Evolutionary conservation across 2,113 vertebrate genomes (phyloP).

Genomic region (Cebidichthys violaceus): DNA sequence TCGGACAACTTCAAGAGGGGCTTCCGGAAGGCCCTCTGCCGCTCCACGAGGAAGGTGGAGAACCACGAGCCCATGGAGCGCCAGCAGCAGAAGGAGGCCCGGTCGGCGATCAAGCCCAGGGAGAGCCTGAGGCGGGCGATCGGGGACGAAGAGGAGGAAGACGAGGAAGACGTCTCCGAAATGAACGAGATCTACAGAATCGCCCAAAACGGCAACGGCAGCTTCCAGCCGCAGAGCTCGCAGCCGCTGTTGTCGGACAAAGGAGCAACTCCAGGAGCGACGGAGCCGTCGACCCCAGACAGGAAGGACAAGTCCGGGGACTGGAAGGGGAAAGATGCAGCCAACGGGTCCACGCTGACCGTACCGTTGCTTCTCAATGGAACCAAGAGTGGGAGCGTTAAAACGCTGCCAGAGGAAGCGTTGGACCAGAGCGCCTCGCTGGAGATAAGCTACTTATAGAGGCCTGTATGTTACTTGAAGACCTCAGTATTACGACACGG

Average conservation of each 20-base stretch:
- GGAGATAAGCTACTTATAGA: conserved; percentile 89
- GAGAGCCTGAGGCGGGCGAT: conserved; percentile 79
- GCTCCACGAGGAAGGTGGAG: conserved; percentile 84
- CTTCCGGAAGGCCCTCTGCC: conserved; percentile 93
- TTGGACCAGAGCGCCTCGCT: conserved; percentile 82
- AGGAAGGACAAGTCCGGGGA: conserved; percentile 51
- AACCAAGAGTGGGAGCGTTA: conserved; percentile 76
- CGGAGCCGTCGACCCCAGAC: conserved; percentile 63
- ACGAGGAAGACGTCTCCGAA: conserved; percentile 80
- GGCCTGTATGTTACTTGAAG: neutral
- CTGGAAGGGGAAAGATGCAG: conserved; percentile 55
- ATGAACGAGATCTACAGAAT: conserved; percentile 88
- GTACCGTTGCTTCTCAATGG: conserved; percentile 72
- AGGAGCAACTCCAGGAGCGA: conserved; percentile 43
- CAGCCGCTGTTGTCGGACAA: conserved; percentile 68
- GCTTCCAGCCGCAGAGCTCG: conserved; percentile 62
- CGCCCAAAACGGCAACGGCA: conserved; percentile 84
- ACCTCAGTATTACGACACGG: conserved; percentile 47
- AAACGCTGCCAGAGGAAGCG: conserved; percentile 80
- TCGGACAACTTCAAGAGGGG: conserved; percentile 97
- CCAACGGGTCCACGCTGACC: conserved; percentile 52
- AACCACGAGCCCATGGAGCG: conserved; percentile 75
- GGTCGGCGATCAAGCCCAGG: conserved; percentile 80
- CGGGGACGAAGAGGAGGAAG: conserved; percentile 70
- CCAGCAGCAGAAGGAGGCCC: conserved; percentile 72